Conservation (phyloP, 2,797 vertebrate species). For the Labeo calbasu region DNA sequence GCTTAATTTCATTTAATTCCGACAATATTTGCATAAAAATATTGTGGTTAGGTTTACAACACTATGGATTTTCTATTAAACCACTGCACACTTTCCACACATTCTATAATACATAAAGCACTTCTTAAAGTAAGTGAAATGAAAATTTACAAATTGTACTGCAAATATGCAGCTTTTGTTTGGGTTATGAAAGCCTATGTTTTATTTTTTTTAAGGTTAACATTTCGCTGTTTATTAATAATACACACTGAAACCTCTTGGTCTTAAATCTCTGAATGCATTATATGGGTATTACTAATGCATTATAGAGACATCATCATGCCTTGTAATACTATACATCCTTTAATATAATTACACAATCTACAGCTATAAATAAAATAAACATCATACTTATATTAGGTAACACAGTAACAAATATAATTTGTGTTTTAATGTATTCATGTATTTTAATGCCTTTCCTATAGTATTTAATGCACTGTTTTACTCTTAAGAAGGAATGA, state of each 20-base stretch:
- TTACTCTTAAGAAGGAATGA: neutral
- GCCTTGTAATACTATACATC: too few relatives aligned
- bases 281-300: neutral
- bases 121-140: neutral
- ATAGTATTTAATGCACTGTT: neutral
- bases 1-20: neutral
- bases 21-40: neutral
- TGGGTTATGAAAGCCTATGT: neutral
- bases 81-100: neutral
- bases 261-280: neutral
- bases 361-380: neutral
- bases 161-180: neutral
- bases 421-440: neutral
- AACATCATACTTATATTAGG: neutral
- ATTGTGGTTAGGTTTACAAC: neutral
- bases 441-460: neutral
- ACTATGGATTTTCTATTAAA: neutral
- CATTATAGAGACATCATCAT: neutral
- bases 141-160: neutral
- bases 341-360: neutral
- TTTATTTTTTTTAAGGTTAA: neutral
- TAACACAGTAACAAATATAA: neutral
- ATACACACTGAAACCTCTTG: neutral
- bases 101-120: neutral
- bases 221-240: neutral